Base-by-base conservation (phyloP, 1,140 invertebrate genomes). In the Brachionus rotundiformis region DNA sequence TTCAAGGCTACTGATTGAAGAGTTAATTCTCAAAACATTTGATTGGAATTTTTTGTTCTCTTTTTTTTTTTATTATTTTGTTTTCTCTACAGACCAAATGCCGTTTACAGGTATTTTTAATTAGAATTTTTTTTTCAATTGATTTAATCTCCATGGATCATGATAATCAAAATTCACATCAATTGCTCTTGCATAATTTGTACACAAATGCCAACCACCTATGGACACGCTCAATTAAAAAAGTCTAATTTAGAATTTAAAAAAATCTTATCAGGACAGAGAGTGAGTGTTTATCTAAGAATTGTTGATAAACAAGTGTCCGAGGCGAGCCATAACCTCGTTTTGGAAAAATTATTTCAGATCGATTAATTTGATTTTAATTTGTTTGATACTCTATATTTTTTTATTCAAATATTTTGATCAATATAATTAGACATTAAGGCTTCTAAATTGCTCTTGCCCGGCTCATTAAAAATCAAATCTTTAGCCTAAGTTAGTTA, bases 301-400 rank as follows among this genome's bases (percentile, higher is more conserved):
- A 63, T 3, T 27, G n/a, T 63, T 63, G 29, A 11, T 11, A 27
- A 8, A 1, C 61, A 13, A 63, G 25, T 29, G 25, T 63, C 29
- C 29, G 11, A 59, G 25, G 4, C 29, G 25, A 23, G 1, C 29
- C n/a, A 13, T 25, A 29, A 7, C 13, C 19, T 23, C 61, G 29
- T n/a, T n/a, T 23, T 29, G 29, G 10, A 29, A 13, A 63, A 63
- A 19, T 54, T 54, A n/a, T 29, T 36, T 68, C 63, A 68, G 33
- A 68, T 68, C 63, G 63, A 68, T 68, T 68, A 68, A 68, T 68
- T 68, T 68, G 63, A 68, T 68, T 68, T 68, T 68, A 68, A 68
- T 68, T 68, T 68, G 61, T 36, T 68, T 68, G 63, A 16, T 68
- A 68, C 63, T 68, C 63, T 68, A 68, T 68, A 33, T 39, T 68